Evolutionary conservation across 2,888 invertebrate species (phyloP).

Genomic region (Chrysina gloriosa): DNA sequence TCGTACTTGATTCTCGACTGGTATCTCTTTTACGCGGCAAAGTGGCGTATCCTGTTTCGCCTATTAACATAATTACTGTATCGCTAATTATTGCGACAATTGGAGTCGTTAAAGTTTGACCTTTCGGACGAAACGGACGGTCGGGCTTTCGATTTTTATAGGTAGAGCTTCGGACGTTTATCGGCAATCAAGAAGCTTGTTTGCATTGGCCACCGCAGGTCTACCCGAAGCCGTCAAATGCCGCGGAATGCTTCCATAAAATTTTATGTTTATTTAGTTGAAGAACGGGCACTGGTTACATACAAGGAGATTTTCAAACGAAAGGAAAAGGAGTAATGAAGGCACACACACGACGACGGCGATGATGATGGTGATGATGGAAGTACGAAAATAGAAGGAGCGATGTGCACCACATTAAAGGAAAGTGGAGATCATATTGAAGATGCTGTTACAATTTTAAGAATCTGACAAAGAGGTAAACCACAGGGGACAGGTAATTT

Average conservation of each 20-base stretch:
- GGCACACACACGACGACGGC: no score
- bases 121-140: constrained; percentile 8
- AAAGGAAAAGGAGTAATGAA: no score
- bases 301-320: no score
- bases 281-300: no score
- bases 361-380: no score
- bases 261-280: neutral
- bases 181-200: neutral
- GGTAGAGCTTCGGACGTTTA: neutral
- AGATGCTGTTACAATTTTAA: no score
- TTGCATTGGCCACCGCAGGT: neutral
- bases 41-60: constrained; percentile 36
- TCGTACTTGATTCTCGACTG: no score
- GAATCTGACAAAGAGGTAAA: no score
- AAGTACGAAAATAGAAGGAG: no score
- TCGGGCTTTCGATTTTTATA: constrained; percentile 19
- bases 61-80: constrained; percentile 37
- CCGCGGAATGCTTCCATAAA: neutral
- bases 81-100: constrained; percentile 29
- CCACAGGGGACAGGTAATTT: no score
- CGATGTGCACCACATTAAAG: no score
- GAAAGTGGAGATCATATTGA: no score
- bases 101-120: constrained; percentile 33
- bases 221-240: neutral
- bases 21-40: constrained; percentile 18